A percentile compares a stretch with the other conserved stretches of the same genome.
phyloP scores from a whole-genome alignment of 2,888 invertebrate genomes.

The Dastarcus helophoroides region DNA sequence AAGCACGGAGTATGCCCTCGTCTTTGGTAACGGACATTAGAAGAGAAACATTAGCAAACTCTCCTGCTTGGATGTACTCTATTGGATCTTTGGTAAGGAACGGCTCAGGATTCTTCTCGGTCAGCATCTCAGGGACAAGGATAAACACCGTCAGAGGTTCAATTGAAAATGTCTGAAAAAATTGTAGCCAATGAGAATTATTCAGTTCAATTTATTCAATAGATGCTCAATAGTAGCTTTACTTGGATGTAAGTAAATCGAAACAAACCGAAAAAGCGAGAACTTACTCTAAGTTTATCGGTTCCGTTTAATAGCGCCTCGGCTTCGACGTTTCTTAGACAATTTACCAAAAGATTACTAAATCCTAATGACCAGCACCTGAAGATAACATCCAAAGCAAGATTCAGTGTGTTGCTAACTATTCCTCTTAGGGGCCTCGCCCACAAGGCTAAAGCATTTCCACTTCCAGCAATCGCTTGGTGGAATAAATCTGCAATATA shows the following conservation, averaged over 20 bases:
- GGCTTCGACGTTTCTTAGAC: too few species aligned
- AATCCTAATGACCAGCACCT: too few species aligned
- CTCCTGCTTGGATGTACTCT: conserved; percentile 31
- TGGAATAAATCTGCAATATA: conserved; percentile 34
- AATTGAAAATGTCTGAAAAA: conserved; percentile 36
- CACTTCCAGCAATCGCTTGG: conserved; percentile 39
- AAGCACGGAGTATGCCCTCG: conserved; percentile 35
- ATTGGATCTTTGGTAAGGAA: conserved; percentile 38
- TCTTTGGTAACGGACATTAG: conserved; percentile 38
- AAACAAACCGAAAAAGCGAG: too few species aligned
- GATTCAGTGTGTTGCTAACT: too few species aligned
- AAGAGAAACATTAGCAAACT: conserved; percentile 38
- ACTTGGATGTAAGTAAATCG: too few species aligned
- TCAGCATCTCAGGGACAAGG: conserved; percentile 36
- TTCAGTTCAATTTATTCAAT: too few species aligned
- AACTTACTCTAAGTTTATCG: too few species aligned
- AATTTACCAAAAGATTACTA: too few species aligned
- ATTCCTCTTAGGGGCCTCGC: conserved; percentile 27
- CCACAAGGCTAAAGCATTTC: conserved; percentile 36
- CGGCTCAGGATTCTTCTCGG: conserved; percentile 29
- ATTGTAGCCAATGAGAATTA: too few species aligned
- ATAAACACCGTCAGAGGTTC: conserved; percentile 41
- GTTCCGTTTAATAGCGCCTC: too few species aligned
- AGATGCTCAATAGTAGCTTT: too few species aligned
- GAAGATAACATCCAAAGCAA: too few species aligned